Conservation (phyloP, 1,140 invertebrate genomes). For the Papilio polyxenes region DNA sequence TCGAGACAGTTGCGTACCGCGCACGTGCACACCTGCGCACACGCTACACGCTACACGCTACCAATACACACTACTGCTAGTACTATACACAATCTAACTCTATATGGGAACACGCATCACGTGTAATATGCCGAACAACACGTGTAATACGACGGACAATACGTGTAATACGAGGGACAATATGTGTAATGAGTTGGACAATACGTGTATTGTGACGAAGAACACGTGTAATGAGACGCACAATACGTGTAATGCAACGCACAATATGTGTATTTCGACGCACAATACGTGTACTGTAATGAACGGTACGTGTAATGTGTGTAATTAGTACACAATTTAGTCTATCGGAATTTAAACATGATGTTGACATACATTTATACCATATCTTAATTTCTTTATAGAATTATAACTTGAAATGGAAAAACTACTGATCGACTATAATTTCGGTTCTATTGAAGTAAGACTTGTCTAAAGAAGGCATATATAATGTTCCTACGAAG, state of each 20-base stretch:
- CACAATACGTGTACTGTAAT: not conserved
- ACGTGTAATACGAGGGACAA: not conserved
- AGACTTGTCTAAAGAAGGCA: not conserved
- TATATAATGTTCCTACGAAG: not conserved
- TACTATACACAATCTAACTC: constrained; percentile 40
- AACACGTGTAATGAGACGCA: not conserved
- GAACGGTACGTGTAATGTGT: not conserved
- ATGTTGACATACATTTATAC: not conserved
- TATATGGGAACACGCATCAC: not conserved
- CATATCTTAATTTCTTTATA: not conserved
- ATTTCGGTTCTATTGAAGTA: constrained; percentile 18
- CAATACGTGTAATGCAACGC: not conserved
- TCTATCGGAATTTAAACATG: not conserved
- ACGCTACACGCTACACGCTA: constrained; percentile 53
- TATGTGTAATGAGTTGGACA: not conserved
- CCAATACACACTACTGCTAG: constrained; percentile 53
- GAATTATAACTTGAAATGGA: not conserved
- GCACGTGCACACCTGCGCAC: constrained; percentile 95
- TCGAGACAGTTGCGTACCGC: constrained; percentile 99
- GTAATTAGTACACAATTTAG: too few relatives aligned
- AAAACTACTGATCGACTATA: not conserved
- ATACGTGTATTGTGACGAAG: not conserved
- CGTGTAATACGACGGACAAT: not conserved
- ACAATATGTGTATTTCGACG: not conserved
- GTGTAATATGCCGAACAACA: not conserved